Base-by-base conservation (phyloP, 2,888 invertebrate genomes). In the Hemistola chrysoprasaria region DNA sequence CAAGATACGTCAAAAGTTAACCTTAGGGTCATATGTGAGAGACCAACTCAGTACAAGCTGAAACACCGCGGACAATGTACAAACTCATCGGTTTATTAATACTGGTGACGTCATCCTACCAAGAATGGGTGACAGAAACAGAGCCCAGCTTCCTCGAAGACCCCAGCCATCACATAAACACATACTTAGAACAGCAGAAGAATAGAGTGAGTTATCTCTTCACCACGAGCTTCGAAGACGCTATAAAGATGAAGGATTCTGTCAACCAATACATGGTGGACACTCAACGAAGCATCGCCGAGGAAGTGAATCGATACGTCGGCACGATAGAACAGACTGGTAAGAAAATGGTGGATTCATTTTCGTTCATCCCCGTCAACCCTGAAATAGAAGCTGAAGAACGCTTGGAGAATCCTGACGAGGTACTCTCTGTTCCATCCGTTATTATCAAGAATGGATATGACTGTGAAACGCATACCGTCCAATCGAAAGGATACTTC, bases 401-500 rank as follows among this genome's bases (percentile, higher is more conserved):
- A 1, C 47, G 48, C 1, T 30, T 78, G 23, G 65, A 70, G 1
- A 75, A 79, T 30, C 81, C 87, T 1, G 87, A 89, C 10, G 51
- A 70, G 1, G 45, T 56, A 8, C 52, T 89, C 8, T 62, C 80
- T 11, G 85, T 86, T 1, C 83, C 87, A 1, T 74, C 79, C 2
- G 76, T 84, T 6, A 70, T 86, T 1, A 53, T 62, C 8, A 71
- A 90, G 27, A 89, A 92, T 46, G 94, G 93, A 23, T 96, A 95
- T 71, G 81, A 88, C 0, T 91, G 92, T 11, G 95, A 96, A 77
- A 91, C 92, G 0, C 95, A 95, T 60, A 83, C 89, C 0, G 90
- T 95, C 0, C 72, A 90, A 41, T 97, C 97, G 24, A 95, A 97
- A 80, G 97, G 96, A 0, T 97, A 95, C 72, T 80, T 97, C 8